phyloP scores from a whole-genome alignment of 2,113 vertebrate species.

The Trogon surrucura region DNA sequence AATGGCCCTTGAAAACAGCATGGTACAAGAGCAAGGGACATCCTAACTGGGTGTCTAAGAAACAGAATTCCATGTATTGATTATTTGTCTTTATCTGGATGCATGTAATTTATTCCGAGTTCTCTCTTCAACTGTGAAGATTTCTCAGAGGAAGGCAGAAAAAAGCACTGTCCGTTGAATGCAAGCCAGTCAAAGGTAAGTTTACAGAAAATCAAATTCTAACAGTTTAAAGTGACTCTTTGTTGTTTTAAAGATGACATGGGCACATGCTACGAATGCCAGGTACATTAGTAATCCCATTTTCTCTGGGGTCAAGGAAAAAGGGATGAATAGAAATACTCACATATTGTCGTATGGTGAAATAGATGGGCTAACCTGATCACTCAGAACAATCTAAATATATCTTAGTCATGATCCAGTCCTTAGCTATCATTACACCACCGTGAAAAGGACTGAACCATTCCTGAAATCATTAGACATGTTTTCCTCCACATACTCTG shows the following conservation, averaged over 20 bases:
- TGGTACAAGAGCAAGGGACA: not conserved
- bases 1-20: rapidly evolving
- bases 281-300: not conserved
- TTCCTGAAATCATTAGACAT: not conserved
- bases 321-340: not conserved
- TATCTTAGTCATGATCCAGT: not conserved
- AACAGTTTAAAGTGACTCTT: not conserved
- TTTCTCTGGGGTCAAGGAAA: not conserved
- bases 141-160: not conserved
- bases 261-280: not conserved
- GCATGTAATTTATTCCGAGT: not conserved
- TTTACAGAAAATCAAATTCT: not conserved
- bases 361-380: not conserved
- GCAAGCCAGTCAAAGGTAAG: not conserved
- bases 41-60: not conserved
- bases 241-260: not conserved
- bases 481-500: not conserved
- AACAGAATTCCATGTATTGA: not conserved
- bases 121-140: not conserved
- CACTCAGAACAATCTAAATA: rapidly evolving
- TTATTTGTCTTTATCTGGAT: not conserved
- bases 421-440: not conserved
- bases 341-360: not conserved
- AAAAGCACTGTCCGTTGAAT: not conserved
- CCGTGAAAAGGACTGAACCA: not conserved